Conservation (phyloP, 2,797 vertebrate species). For the Remorina albescens region DNA sequence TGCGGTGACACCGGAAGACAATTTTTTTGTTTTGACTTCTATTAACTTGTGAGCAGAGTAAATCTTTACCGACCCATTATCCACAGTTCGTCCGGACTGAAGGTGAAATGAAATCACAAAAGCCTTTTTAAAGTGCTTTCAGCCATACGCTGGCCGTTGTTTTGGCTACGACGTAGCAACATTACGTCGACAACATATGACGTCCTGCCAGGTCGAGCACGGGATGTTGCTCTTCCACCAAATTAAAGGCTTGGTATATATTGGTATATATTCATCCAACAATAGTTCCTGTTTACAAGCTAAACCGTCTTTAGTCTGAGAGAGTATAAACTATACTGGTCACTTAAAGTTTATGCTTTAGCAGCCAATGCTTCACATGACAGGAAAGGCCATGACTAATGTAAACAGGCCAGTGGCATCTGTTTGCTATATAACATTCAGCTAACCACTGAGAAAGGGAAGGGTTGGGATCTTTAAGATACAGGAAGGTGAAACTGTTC, state of each 20-base stretch:
- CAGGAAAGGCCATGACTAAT: background rate
- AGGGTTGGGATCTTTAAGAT: background rate
- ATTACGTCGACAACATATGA: background rate
- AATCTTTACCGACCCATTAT: constrained; percentile 67
- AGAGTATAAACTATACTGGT: constrained; percentile 19
- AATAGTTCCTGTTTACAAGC: no score
- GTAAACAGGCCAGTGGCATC: background rate
- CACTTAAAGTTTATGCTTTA: constrained; percentile 8
- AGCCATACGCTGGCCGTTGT: constrained; percentile 43
- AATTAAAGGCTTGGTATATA: constrained; percentile 42
- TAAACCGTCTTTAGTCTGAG: background rate
- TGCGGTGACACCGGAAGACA: background rate
- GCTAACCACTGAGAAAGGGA: background rate
- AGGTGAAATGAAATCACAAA: background rate
- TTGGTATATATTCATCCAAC: no score
- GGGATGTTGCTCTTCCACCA: constrained; percentile 19
- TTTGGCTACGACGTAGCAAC: constrained; percentile 64
- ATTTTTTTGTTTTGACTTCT: background rate
- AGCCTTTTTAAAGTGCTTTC: background rate
- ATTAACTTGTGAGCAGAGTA: background rate
- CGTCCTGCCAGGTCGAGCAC: background rate
- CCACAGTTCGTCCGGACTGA: background rate
- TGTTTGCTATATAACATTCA: constrained; percentile 7
- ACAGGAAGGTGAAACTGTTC: constrained; percentile 7
- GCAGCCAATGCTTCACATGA: constrained; percentile 11